Evolutionary conservation across 2,888 invertebrate genomes (phyloP).

Genomic region (Stegophylla sp.): DNA sequence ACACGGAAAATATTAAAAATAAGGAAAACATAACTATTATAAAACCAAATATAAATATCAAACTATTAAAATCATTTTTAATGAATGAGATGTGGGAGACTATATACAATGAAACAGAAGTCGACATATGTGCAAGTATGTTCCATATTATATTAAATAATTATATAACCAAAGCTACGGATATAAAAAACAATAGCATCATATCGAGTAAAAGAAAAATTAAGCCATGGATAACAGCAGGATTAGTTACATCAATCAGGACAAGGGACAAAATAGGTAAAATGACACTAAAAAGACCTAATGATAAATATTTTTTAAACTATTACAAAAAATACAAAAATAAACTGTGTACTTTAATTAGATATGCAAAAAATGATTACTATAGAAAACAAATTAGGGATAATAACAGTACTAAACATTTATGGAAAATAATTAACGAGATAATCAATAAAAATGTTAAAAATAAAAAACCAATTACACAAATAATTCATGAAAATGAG

Average conservation of each 20-base stretch:
- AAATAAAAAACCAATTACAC: background rate
- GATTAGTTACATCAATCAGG: background rate
- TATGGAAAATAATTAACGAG: background rate
- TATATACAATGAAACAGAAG: background rate
- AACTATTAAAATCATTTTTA: background rate
- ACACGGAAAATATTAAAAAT: background rate
- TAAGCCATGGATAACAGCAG: background rate
- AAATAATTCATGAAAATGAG: background rate
- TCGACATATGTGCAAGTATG: background rate
- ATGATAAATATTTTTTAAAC: background rate
- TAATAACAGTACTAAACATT: background rate
- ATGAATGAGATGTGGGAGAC: background rate
- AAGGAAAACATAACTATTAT: background rate
- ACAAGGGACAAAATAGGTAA: background rate
- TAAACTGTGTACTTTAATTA: constrained; percentile 16
- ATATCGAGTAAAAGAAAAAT: background rate
- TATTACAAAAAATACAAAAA: constrained; percentile 16
- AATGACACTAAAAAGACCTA: background rate
- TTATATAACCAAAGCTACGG: background rate
- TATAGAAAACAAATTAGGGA: background rate
- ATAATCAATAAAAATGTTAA: background rate
- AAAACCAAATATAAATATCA: background rate
- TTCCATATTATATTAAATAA: constrained; percentile 1
- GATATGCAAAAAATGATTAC: background rate
- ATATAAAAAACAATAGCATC: background rate